Evolutionary conservation across 2,113 vertebrate genomes (phyloP).

Genomic region (Bagarius yarrelli): DNA sequence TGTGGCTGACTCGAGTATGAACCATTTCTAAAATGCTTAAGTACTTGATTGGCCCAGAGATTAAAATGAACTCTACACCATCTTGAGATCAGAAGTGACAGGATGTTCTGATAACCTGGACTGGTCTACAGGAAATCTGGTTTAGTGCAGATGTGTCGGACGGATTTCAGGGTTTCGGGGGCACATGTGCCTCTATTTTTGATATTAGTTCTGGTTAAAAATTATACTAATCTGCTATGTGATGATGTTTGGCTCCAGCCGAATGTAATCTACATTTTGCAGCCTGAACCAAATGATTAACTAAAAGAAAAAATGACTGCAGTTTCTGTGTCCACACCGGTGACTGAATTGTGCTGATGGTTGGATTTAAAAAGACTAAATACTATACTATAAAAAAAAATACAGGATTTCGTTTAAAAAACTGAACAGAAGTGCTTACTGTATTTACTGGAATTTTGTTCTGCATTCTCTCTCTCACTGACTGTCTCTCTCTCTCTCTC

Average conservation of each 20-base stretch:
- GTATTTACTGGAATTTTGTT: background rate
- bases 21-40: background rate
- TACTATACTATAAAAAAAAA: background rate
- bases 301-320: background rate
- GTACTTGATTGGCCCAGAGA: background rate
- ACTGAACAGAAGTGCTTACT: background rate
- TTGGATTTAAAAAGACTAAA: constrained; percentile 4
- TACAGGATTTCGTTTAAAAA: background rate
- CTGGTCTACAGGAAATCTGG: background rate
- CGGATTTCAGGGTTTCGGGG: background rate
- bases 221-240: background rate
- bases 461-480: background rate
- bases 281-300: background rate
- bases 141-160: background rate
- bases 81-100: background rate
- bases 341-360: background rate
- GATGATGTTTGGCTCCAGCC: background rate
- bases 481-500: no score
- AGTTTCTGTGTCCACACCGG: background rate
- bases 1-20: background rate
- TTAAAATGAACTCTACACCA: background rate
- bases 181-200: background rate
- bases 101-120: no score
- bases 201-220: background rate
- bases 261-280: background rate